Base-by-base conservation (phyloP, 2,888 invertebrate genomes). In the Tenthredo scrophulariae region DNA sequence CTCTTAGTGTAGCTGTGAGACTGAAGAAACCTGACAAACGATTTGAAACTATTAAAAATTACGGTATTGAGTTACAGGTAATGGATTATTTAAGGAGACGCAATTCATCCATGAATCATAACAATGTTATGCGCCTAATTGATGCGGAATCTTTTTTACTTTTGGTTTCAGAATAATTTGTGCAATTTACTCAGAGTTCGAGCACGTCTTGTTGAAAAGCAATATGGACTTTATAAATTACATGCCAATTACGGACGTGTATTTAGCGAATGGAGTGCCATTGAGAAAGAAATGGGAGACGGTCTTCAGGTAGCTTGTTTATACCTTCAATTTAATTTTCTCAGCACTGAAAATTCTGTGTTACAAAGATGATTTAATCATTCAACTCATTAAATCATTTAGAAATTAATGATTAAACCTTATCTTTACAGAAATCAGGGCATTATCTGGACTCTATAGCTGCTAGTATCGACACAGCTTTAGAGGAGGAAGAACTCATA, bases 221-320 rank as follows among this genome's bases (percentile, higher is more conserved):
- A 96, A 89, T 97, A 96, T 91, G 96, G 96, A 10, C 94, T 97
- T 37, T 97, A 97, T 91, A 97, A 97, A 92, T 93, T 97, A 62
- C 97, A 97, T 91, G 96, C 96, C 0, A 97, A 97, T 93, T 97
- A 97, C 89, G 97, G 97, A 0, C 95, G 97, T 75, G 95, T 97
- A 85, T 97, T 97, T 91, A 97, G 97, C 89, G 97, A 97, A 92
- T 97, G 97, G 97, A 97, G 97, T 91, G 97, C 96, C 50, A 96
- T 97, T 83, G 97, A 97, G 91, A 96, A 96, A 88, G 96, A 96
- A 86, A 97, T 97, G 96, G 97, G 96, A 0, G 97, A 97, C 91
- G 96, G 96, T 0, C 91, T 97, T 82, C 97, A 97, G 92, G 94
- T 94, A 90, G 77, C 72, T 43, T n/a, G 84, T 88, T 67, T 33